A percentile compares a stretch with the other conserved stretches of the same genome.
These are phyloP conservation scores for Coccyzus lansbergi DNA, from an alignment of 2,797 vertebrate species.

Conservation along the genomic window DNA sequence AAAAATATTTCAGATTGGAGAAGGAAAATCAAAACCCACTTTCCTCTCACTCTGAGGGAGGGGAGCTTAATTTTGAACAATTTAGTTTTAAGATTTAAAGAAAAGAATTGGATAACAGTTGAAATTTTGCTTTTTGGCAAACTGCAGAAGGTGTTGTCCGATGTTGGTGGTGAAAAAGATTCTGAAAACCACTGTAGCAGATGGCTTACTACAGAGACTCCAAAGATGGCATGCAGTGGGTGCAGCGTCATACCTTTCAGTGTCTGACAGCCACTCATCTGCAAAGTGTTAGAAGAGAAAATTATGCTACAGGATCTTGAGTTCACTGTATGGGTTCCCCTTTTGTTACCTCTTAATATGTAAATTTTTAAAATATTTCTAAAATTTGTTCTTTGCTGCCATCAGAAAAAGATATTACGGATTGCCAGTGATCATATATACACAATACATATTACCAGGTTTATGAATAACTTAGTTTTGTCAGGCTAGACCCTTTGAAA, in stretches of 20 bases:
- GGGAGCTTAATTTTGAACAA: not conserved
- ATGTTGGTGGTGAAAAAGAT: constrained; percentile 32
- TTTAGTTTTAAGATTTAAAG: constrained; percentile 10
- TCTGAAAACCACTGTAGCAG: constrained; percentile 49
- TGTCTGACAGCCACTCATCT: not conserved
- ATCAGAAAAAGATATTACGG: not conserved
- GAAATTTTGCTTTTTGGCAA: constrained; percentile 31
- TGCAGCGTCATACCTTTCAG: not conserved
- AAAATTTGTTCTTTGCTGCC: not conserved
- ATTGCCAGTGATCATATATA: not conserved
- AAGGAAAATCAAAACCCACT: fast-evolving
- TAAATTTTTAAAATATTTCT: not conserved
- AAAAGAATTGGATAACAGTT: constrained; percentile 31
- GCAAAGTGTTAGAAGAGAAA: not conserved
- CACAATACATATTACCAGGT: not conserved
- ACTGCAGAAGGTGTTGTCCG: constrained; percentile 41
- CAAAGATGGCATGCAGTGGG: not conserved
- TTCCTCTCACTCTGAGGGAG: not conserved
- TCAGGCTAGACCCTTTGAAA: not conserved
- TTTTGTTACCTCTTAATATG: not conserved
- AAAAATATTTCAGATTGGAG: not conserved
- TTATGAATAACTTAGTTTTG: not conserved
- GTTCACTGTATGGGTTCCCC: not conserved
- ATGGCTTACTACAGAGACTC: constrained; percentile 56
- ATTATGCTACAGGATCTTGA: not conserved